Evolutionary conservation across 2,113 vertebrate genomes (phyloP).

Genomic region (Sylvia atricapilla): DNA sequence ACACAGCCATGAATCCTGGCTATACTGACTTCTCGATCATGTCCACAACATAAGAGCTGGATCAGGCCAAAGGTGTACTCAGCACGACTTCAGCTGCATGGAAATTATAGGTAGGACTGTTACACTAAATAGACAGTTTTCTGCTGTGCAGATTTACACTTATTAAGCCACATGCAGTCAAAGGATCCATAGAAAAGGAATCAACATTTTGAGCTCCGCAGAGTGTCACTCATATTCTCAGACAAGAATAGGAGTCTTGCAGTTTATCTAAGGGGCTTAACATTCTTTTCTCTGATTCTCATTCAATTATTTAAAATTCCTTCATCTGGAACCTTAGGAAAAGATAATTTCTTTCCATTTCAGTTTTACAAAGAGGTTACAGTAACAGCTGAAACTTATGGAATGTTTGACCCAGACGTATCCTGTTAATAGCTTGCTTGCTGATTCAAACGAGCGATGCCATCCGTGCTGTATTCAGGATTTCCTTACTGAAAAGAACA

Average conservation of each 20-base stretch:
- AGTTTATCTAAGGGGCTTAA: neutral
- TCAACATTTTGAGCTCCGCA: neutral
- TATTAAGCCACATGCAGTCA: neutral
- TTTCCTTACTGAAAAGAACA: constrained; percentile 16
- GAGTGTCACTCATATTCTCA: neutral
- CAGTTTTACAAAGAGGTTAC: neutral
- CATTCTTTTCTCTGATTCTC: neutral
- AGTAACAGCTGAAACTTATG: neutral
- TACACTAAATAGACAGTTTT: neutral
- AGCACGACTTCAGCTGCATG: neutral
- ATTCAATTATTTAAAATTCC: neutral
- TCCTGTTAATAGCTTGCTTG: neutral
- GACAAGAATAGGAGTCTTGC: neutral
- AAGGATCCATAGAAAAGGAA: neutral
- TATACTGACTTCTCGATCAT: neutral
- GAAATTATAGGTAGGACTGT: neutral
- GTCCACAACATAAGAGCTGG: neutral
- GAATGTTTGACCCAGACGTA: neutral
- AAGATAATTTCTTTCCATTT: neutral
- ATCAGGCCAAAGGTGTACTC: neutral
- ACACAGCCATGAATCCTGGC: neutral
- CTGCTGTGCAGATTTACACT: neutral
- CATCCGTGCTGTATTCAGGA: neutral
- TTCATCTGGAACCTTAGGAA: neutral
- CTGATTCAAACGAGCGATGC: neutral